phyloP scores from a whole-genome alignment of 2,797 vertebrate species.

The Crenuchus spilurus region DNA sequence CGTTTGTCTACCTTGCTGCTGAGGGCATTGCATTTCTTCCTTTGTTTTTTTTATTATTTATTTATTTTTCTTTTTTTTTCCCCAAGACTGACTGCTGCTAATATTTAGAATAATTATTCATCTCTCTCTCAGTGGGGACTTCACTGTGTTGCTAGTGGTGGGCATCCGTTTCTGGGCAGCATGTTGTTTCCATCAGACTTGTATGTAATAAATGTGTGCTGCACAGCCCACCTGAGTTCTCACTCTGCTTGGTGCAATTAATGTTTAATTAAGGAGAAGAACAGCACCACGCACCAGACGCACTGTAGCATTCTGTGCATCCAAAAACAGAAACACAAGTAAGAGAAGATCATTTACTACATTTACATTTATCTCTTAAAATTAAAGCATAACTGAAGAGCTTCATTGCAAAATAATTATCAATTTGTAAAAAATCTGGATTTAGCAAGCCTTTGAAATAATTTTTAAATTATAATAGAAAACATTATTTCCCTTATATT shows the following conservation, averaged over 20 bases:
- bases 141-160: constrained; percentile 63
- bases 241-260: constrained; percentile 58
- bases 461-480: too few relatives aligned
- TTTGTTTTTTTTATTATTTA: not conserved
- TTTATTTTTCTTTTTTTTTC: not conserved
- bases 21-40: constrained; percentile 16
- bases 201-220: constrained; percentile 9
- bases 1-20: constrained; percentile 50
- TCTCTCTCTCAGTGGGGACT: constrained; percentile 46
- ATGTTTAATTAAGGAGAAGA: constrained; percentile 61
- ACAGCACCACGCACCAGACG: constrained; percentile 45
- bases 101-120: constrained; percentile 38
- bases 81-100: constrained; percentile 43
- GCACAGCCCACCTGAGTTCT: not conserved
- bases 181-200: constrained; percentile 58
- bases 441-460: too few relatives aligned
- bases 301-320: constrained; percentile 30
- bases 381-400: too few relatives aligned
- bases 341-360: not conserved
- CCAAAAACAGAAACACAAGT: not conserved
- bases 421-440: too few relatives aligned
- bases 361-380: too few relatives aligned
- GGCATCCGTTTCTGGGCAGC: constrained; percentile 61
- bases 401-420: too few relatives aligned
- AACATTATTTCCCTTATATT: too few relatives aligned